phyloP scores from a whole-genome alignment of 2,797 vertebrate genomes.

The Protosalanx chinensis region DNA sequence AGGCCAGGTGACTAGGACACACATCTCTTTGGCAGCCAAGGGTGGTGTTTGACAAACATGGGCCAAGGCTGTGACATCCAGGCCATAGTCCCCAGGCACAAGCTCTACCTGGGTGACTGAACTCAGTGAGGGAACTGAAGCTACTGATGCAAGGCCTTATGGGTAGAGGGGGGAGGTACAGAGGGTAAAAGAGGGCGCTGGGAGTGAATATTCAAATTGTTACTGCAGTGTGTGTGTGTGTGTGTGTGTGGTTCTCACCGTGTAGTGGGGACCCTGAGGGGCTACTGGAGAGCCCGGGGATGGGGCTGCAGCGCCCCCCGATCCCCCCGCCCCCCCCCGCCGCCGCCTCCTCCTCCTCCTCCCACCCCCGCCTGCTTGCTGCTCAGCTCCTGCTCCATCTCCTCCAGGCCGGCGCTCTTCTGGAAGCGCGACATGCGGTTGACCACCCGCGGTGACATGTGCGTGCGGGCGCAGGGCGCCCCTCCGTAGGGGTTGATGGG shows the following conservation, averaged over 20 bases:
- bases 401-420: conserved; percentile 95
- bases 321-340: too few relatives aligned
- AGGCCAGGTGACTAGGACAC: conserved; percentile 26
- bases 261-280: conserved; percentile 92
- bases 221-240: background rate
- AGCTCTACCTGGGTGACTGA: conserved; percentile 52
- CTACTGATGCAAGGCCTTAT: too few relatives aligned
- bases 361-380: conserved; percentile 72
- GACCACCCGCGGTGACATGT: conserved; percentile 94
- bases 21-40: conserved; percentile 24
- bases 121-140: background rate
- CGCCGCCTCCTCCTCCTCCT: conserved; percentile 49
- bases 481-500: conserved; percentile 95
- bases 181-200: too few relatives aligned
- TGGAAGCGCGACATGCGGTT: conserved; percentile 98
- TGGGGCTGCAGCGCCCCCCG: conserved; percentile 90
- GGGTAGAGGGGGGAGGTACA: too few relatives aligned
- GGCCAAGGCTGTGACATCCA: conserved; percentile 59
- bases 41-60: conserved; percentile 67
- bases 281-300: conserved; percentile 91
- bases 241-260: conserved; percentile 70
- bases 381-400: conserved; percentile 94
- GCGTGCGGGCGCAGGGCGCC: conserved; percentile 90
- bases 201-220: too few relatives aligned
- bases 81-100: conserved; percentile 54